Base-by-base conservation (phyloP, 2,113 vertebrate genomes). In the Sceloporus undulatus region DNA sequence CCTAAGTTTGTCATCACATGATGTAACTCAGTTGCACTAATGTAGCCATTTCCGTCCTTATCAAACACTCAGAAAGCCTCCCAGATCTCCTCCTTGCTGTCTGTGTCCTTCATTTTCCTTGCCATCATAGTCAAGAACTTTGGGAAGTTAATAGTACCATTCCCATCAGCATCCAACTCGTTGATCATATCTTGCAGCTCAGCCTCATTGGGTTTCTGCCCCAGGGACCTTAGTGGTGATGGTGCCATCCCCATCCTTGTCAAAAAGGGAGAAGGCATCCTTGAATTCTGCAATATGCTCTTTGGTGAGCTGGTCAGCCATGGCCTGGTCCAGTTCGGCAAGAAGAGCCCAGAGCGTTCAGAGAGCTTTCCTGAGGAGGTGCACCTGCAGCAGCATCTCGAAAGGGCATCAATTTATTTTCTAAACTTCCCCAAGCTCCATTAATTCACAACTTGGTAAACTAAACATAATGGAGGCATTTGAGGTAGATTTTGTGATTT, bases 121-220 rank as follows among this genome's bases (percentile, higher is more conserved):
- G 97, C 98, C 98, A 98, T 98, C 98, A 98, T 98, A 91, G 98
- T 98, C 85, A 98, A 95, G 93, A 98, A 98, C 96, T 98, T 98
- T 0, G 98, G 98, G 92, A 98, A 98, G 92, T 98, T 98, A 66
- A 98, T 98, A 74, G 98, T 98, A 59, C 98, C 98, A 0, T 98
- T 98, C 54, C 98, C 98, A 4, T 98, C 98, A 2, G 98, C 98
- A 7, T 98, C 98, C 89, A 98, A 98, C 92, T 98, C 98, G 1
- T 98, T 98, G 95, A 98, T 98, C 98, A 98, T 98, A 92, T 98
- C 98, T 93, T 98, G 98, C 79, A 98, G 97, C 92, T 98, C 98
- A 0, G 98, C 98, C 90, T 98, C 98, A 0, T 98, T 98, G 82
- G 98, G 98, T 93, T 98, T 98, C 96, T 98, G 98, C 16, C 98